Conservation (phyloP, 2,888 invertebrate species). For the Dascillus cervinus region DNA sequence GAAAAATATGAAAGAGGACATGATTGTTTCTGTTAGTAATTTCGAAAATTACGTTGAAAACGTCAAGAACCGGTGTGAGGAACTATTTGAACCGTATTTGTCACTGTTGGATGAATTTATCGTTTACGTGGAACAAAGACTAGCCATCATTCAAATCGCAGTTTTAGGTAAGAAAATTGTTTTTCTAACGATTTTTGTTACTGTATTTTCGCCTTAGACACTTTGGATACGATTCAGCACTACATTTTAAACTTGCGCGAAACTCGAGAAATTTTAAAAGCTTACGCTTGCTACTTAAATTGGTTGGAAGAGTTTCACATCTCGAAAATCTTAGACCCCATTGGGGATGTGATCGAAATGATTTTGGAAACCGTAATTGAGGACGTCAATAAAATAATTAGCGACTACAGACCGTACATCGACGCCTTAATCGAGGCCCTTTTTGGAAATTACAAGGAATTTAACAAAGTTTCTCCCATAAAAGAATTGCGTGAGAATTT, state of each 20-base stretch:
- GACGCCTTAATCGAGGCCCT: slow-evolving; percentile 38
- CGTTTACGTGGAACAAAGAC: slow-evolving; percentile 19
- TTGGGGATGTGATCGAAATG: slow-evolving; percentile 21
- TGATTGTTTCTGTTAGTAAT: slow-evolving; percentile 14
- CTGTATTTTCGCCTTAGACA: slow-evolving; percentile 13
- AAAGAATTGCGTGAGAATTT: slow-evolving; percentile 39
- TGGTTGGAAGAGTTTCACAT: slow-evolving; percentile 22
- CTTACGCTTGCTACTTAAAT: slow-evolving; percentile 18
- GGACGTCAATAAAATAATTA: slow-evolving; percentile 18
- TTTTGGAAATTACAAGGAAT: slow-evolving; percentile 39
- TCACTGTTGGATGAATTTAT: slow-evolving; percentile 21
- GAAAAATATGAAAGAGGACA: slow-evolving; percentile 16
- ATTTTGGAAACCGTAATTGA: slow-evolving; percentile 18
- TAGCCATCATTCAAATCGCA: slow-evolving; percentile 20
- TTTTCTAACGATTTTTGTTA: not conserved
- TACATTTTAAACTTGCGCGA: slow-evolving; percentile 22
- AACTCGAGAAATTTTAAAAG: slow-evolving; percentile 18
- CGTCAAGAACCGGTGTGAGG: slow-evolving; percentile 13
- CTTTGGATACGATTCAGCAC: slow-evolving; percentile 18
- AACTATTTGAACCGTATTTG: slow-evolving; percentile 20
- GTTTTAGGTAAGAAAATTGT: slow-evolving; percentile 17
- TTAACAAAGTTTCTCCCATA: slow-evolving; percentile 42
- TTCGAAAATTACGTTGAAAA: slow-evolving; percentile 15
- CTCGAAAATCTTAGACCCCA: slow-evolving; percentile 19
- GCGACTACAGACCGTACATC: slow-evolving; percentile 20